phyloP scores from a whole-genome alignment of 1,140 invertebrate species.

The Cherax destructor region DNA sequence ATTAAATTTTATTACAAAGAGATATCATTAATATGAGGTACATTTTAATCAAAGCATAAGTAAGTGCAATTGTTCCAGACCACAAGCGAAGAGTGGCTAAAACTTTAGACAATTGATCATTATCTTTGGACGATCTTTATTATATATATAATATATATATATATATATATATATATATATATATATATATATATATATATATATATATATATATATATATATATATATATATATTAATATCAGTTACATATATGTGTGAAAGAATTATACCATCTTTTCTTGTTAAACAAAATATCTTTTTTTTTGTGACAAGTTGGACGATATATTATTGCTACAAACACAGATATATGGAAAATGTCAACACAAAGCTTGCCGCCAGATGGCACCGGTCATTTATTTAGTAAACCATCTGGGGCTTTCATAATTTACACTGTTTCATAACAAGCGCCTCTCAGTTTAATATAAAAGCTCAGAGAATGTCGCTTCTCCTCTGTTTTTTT shows the following conservation, averaged over 20 bases:
- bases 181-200: too few relatives aligned
- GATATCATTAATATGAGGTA: constrained; percentile 1
- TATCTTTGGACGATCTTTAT: not conserved
- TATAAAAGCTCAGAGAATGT: too few relatives aligned
- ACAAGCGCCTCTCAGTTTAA: too few relatives aligned
- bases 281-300: not conserved
- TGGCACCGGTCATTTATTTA: not conserved
- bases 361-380: not conserved
- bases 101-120: not conserved
- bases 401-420: not conserved
- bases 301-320: not conserved
- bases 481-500: too few relatives aligned
- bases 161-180: too few relatives aligned
- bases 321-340: not conserved
- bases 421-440: too few relatives aligned
- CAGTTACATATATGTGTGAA: not conserved
- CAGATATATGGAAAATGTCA: not conserved
- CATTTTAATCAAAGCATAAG: not conserved
- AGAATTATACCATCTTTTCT: not conserved
- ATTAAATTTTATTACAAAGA: not conserved
- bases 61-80: not conserved
- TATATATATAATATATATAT: not conserved
- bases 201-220: too few relatives aligned
- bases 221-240: too few relatives aligned
- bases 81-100: not conserved